Base-by-base conservation (phyloP, 2,888 invertebrate species). In the Mamestra brassicae region DNA sequence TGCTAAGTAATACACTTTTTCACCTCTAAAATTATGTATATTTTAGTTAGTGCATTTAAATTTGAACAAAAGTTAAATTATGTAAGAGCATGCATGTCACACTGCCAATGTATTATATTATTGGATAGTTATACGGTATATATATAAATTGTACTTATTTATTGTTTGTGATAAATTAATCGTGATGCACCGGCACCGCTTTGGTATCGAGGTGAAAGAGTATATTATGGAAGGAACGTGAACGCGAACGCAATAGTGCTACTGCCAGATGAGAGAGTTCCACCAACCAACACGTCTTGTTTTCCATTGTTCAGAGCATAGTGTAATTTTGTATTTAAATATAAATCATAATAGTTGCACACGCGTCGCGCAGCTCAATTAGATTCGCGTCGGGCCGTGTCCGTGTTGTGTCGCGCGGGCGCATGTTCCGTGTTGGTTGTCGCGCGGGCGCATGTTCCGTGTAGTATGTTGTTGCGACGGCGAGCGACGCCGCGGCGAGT, bases 51-150 rank as follows among this genome's bases (percentile, higher is more conserved):
- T 93, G 94, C 94, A 94, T 95, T 94, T 93, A 92, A 92, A 91
- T 91, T 88, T 90, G 92, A 94, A 93, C 94, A 93, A 93, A 93
- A 91, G 87, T 85, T 87, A 90, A 92, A 90, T 91, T 91, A 90
- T 92, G 90, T 91, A 89, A 89, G 91, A 89, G 92, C 90, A 90
- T 92, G 92, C 92, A 90, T 90, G 91, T 92, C 93, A 80, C 85
- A 94, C 94, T 94, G 94, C 95, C 94, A 93, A 90, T 91, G 92
- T 92, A 92, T 89, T 90, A 90, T 93, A 91, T 90, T 89, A 91
- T 89, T 87, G 90, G 91, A 91, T 90, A 88, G 83, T 67, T 86
- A 88, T 90, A 90, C 87, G 91, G 86, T 89, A 87, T 89, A 88
- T 88, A 79, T 78, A 91, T 90, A 89, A 92, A 92, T 92, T 91